Evolutionary conservation across 2,797 vertebrate species (phyloP).

Genomic region (Periparus ater): DNA sequence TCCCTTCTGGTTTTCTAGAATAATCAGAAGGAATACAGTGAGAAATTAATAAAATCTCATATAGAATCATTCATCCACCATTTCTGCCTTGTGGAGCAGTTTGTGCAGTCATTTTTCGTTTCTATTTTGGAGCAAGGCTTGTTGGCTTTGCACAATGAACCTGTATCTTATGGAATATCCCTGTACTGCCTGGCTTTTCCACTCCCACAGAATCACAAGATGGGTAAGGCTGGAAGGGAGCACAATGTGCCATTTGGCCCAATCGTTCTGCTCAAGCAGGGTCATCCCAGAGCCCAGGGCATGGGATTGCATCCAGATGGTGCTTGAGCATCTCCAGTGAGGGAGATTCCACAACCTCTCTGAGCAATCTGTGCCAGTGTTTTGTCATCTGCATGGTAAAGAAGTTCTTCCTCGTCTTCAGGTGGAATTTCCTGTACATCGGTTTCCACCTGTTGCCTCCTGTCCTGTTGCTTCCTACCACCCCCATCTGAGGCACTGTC

Average conservation of each 20-base stretch:
- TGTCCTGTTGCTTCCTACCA: background rate
- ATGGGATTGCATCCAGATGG: background rate
- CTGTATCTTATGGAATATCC: background rate
- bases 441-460: rapidly evolving
- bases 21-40: background rate
- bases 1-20: background rate
- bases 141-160: background rate
- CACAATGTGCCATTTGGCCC: background rate
- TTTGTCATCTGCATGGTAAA: background rate
- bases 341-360: no score
- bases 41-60: background rate
- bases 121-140: background rate
- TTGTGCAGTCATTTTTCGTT: background rate
- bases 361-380: rapidly evolving
- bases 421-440: background rate
- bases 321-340: background rate
- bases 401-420: background rate
- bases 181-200: background rate
- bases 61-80: background rate
- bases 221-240: background rate
- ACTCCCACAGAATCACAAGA: background rate
- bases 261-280: background rate
- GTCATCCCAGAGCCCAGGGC: background rate
- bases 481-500: background rate
- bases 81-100: background rate